Base-by-base conservation (phyloP, 2,888 invertebrate species). In the Bellardia bayeri region DNA sequence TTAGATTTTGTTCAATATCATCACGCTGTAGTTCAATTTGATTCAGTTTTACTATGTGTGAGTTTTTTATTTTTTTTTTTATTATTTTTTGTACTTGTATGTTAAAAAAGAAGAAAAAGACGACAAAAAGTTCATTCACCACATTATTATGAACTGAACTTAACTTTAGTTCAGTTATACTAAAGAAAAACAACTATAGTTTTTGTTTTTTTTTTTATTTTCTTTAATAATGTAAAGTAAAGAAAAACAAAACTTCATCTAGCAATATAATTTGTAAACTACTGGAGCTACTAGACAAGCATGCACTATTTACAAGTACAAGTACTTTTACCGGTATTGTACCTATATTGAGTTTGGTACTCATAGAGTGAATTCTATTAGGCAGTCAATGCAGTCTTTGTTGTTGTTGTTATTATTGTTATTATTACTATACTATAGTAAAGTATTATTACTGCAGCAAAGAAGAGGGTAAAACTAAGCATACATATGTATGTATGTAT, bases 41-140 rank as follows among this genome's bases (percentile, higher is more conserved):
- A 8, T 16, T 40, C n/a, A 58, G 11, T 13, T 33, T 58, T 23
- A 30, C 30, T 30, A 3, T 56, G 16, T 42, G 16, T 45, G 6
- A 8, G 14, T 30, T 11, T 2, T 51, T 49, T 6, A 37, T 49
- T 66, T 40, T 66, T 66, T 14, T 66, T 40, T 66, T 66, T 14
- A n/a, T 61, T 13, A 4, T 33, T 66, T 40, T 66, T 66, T 14
- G n/a, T 37, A 63, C 3, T n/a, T 40, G 37, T 64, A 1, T 40
- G 16, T 8, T 6, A 64, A 40, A 64, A 23, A 7, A 56, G 8
- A 49, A 30, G 7, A 69, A 30, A 40, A 54, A 78, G 3, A 78
- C 33, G 14, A 56, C 45, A 63, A 66, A 56, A 79, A 74, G 87
- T 84, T 87, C 84, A 87, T 74, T 84, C 84, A 82, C 87, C 84